phyloP scores from a whole-genome alignment of 2,888 invertebrate species.

The Esperia sulphurella region DNA sequence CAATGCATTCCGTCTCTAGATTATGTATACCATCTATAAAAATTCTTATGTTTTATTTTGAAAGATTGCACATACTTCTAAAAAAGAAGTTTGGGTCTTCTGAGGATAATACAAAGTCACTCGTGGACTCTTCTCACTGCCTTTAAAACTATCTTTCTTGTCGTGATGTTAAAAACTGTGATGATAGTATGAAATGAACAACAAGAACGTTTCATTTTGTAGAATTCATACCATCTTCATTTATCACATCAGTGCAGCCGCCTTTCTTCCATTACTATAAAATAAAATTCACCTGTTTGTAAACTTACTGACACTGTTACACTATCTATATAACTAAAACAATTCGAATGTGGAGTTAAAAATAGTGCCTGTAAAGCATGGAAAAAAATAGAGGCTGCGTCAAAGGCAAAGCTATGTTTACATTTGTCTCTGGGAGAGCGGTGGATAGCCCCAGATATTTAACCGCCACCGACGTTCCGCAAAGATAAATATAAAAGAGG shows the following conservation, averaged over 20 bases:
- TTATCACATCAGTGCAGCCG: too few relatives aligned
- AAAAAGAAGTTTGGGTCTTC: too few relatives aligned
- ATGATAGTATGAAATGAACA: too few relatives aligned
- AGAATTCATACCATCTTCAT: too few relatives aligned
- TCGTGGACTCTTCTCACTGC: too few relatives aligned
- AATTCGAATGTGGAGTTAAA: slow-evolving; percentile 29
- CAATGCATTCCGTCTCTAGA: slow-evolving; percentile 43
- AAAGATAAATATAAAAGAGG: slow-evolving; percentile 66
- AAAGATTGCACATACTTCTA: too few relatives aligned
- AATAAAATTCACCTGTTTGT: too few relatives aligned
- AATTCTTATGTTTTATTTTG: neutral
- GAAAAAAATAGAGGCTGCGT: slow-evolving; percentile 45
- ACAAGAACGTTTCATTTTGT: too few relatives aligned
- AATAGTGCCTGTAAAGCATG: slow-evolving; percentile 40
- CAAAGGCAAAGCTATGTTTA: slow-evolving; percentile 67
- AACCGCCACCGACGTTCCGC: slow-evolving; percentile 59
- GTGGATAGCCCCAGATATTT: slow-evolving; percentile 61
- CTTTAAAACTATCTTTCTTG: too few relatives aligned
- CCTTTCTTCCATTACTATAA: neutral
- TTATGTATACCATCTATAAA: slow-evolving; percentile 42
- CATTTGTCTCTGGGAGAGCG: slow-evolving; percentile 58
- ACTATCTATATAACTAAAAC: slow-evolving; percentile 19
- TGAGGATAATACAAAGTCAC: too few relatives aligned
- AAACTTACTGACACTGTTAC: neutral
- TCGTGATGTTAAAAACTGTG: too few relatives aligned